Conservation (phyloP, 2,888 invertebrate species). For the Orthonevra nobilis region DNA sequence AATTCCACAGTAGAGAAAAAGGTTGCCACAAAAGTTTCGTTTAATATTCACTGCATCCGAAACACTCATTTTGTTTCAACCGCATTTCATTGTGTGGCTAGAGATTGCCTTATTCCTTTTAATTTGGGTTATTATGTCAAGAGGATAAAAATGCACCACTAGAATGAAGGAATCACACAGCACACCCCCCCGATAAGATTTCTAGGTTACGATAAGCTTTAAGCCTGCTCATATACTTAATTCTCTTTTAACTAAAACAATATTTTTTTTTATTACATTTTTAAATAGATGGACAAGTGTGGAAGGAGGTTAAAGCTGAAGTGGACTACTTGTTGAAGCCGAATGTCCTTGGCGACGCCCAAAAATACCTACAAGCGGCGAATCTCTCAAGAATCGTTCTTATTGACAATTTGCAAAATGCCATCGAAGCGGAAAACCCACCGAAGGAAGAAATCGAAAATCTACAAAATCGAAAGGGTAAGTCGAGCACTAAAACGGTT, state of each 20-base stretch:
- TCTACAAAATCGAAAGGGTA: slow-evolving; percentile 86
- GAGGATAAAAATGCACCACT: too few relatives aligned
- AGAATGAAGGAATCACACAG: slow-evolving; percentile 1
- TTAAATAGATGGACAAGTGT: slow-evolving; percentile 78
- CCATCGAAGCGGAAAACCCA: slow-evolving; percentile 91
- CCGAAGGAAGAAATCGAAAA: slow-evolving; percentile 84
- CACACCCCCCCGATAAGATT: slow-evolving; percentile 1
- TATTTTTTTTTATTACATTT: not conserved
- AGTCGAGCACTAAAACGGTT: slow-evolving; percentile 69
- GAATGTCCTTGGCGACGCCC: slow-evolving; percentile 84
- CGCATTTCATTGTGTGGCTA: slow-evolving; percentile 31
- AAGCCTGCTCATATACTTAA: not conserved
- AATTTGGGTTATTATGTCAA: slow-evolving; percentile 63
- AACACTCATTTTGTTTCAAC: slow-evolving; percentile 42
- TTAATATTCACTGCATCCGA: slow-evolving; percentile 34
- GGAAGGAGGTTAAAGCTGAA: slow-evolving; percentile 79
- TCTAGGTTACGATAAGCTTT: slow-evolving; percentile 36
- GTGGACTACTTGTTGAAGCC: slow-evolving; percentile 88
- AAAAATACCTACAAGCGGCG: slow-evolving; percentile 83
- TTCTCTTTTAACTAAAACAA: slow-evolving; percentile 1
- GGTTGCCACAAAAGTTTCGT: slow-evolving; percentile 24
- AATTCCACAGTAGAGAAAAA: slow-evolving; percentile 14
- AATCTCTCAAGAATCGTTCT: slow-evolving; percentile 86
- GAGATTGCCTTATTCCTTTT: slow-evolving; percentile 2
- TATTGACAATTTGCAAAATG: slow-evolving; percentile 88